A percentile compares a stretch with the other conserved stretches of the same genome.
phyloP scores from a whole-genome alignment of 1,140 invertebrate genomes.

The Nasonia longicornis region DNA sequence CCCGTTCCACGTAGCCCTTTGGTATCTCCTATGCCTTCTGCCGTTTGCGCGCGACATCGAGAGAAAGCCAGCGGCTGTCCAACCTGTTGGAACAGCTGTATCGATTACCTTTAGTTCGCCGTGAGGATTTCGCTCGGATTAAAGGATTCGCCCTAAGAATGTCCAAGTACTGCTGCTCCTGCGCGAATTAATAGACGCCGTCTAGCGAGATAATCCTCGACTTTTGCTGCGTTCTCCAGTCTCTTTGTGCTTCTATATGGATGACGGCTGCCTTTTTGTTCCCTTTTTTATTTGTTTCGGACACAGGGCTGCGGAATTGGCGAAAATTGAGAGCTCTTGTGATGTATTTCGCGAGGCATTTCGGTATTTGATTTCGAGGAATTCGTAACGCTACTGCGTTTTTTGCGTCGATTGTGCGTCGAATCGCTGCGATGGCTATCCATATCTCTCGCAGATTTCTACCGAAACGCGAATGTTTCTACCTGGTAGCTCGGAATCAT shows the following conservation, averaged over 20 bases:
- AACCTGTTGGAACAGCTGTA: conserved; percentile 44
- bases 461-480: neutral
- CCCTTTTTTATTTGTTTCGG: too few species aligned
- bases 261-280: too few species aligned
- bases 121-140: conserved; percentile 21
- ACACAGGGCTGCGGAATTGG: too few species aligned
- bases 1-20: neutral
- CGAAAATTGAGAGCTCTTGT: too few species aligned
- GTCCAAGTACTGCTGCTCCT: neutral
- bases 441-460: too few species aligned
- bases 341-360: too few species aligned
- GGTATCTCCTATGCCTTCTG: neutral
- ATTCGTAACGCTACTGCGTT: neutral
- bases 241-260: too few species aligned
- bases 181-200: neutral
- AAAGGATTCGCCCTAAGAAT: conserved; percentile 33
- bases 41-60: neutral
- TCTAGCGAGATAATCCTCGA: neutral
- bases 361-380: neutral
- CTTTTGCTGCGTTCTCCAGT: neutral
- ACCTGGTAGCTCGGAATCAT: too few species aligned
- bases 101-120: conserved; percentile 36
- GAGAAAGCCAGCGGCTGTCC: neutral
- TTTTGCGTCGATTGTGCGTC: too few species aligned
- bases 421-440: too few species aligned